phyloP scores from a whole-genome alignment of 2,888 invertebrate species.

The Lycia hirtaria region DNA sequence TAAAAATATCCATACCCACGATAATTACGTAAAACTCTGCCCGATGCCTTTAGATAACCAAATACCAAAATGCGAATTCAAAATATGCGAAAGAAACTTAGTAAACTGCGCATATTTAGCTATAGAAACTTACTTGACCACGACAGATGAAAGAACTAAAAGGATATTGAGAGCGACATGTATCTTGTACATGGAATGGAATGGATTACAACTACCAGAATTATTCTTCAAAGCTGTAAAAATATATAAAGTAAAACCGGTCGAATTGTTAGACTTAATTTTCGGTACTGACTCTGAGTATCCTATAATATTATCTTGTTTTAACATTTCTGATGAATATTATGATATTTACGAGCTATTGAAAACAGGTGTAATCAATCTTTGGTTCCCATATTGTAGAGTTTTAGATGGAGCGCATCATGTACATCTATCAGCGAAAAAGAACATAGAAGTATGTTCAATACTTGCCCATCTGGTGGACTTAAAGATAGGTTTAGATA shows the following conservation, averaged over 20 bases:
- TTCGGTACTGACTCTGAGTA: background rate
- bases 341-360: background rate
- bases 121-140: background rate
- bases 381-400: background rate
- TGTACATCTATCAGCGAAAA: background rate
- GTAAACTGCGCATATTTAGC: background rate
- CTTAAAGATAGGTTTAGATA: slow-evolving; percentile 1
- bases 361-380: background rate
- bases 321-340: background rate
- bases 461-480: background rate
- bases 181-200: background rate
- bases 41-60: background rate
- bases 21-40: slow-evolving; percentile 2
- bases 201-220: background rate
- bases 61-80: background rate
- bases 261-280: background rate
- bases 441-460: background rate
- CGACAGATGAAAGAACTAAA: background rate
- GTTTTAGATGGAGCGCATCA: background rate
- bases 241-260: background rate
- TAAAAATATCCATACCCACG: background rate
- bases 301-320: background rate
- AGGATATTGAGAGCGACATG: background rate
- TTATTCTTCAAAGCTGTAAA: background rate
- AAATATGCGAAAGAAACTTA: background rate